phyloP scores from a whole-genome alignment of 2,113 vertebrate species.

The Semnornis frantzii region DNA sequence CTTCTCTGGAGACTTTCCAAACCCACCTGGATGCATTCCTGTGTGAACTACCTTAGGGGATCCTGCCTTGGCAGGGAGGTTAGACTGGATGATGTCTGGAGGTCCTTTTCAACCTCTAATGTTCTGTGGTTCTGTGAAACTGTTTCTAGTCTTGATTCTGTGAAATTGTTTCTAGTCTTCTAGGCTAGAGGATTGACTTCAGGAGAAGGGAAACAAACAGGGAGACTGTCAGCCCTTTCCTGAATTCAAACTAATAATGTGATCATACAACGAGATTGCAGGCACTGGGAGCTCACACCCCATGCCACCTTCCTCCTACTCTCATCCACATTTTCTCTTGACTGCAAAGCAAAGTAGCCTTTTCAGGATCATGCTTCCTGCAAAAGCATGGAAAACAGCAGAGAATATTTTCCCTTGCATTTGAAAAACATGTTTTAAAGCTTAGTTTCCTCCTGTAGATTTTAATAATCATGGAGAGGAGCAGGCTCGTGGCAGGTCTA shows the following conservation, averaged over 20 bases:
- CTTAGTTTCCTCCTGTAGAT: background rate
- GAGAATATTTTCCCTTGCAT: background rate
- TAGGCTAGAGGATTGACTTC: background rate
- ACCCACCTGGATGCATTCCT: too few species aligned
- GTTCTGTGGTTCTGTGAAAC: background rate
- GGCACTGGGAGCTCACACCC: background rate
- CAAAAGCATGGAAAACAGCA: background rate
- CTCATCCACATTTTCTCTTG: background rate
- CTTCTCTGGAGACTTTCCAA: too few species aligned
- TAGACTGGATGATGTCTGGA: too few species aligned
- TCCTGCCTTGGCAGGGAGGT: too few species aligned
- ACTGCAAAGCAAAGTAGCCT: background rate
- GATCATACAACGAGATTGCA: background rate
- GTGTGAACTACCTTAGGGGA: too few species aligned
- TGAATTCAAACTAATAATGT: background rate
- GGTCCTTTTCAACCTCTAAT: too few species aligned
- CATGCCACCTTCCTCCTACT: background rate
- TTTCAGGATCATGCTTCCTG: background rate
- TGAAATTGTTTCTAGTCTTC: background rate
- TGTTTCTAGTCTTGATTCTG: background rate
- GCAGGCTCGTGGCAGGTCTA: background rate
- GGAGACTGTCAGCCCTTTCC: background rate
- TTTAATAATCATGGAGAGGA: slow-evolving; percentile 34
- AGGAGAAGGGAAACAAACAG: background rate
- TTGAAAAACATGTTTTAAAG: slow-evolving; percentile 1